These are phyloP conservation scores for Coelinius sp. DNA, from an alignment of 2,888 invertebrate genomes.

Conservation along the genomic window DNA sequence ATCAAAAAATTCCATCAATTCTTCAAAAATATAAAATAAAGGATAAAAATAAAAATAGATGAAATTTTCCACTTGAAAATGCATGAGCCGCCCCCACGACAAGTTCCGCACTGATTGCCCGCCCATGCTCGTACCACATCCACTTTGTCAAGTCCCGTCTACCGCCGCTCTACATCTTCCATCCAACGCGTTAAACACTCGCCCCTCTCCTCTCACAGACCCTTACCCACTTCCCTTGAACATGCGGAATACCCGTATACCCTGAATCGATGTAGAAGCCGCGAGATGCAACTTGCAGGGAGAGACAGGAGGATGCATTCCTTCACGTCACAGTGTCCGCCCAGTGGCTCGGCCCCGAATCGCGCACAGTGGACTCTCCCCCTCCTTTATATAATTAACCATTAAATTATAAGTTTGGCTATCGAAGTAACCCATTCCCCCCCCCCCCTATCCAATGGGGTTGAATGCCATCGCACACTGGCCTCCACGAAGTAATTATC, in stretches of 20 bases:
- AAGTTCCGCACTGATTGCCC: slow-evolving; percentile 54
- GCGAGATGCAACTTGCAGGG: slow-evolving; percentile 8
- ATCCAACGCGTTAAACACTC: neutral
- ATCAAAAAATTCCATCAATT: no score
- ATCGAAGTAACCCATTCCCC: slow-evolving; percentile 57
- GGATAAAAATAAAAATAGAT: no score
- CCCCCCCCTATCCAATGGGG: slow-evolving; percentile 27
- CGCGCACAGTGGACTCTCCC: slow-evolving; percentile 60
- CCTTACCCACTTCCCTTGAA: neutral
- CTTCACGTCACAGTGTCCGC: slow-evolving; percentile 69
- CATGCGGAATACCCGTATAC: neutral
- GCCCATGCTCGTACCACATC: slow-evolving; percentile 49
- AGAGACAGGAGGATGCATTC: slow-evolving; percentile 54
- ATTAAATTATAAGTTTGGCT: slow-evolving; percentile 71
- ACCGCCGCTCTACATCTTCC: no score
- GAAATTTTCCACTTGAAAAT: neutral
- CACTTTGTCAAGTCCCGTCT: slow-evolving; percentile 45
- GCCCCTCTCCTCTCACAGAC: neutral
- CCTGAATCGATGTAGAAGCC: neutral
- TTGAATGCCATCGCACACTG: slow-evolving; percentile 43
- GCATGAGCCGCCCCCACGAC: neutral
- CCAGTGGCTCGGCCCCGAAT: slow-evolving; percentile 69
- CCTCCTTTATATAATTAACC: slow-evolving; percentile 69
- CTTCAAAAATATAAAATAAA: no score
- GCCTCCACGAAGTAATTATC: slow-evolving; percentile 60